Conservation (phyloP, 2,888 invertebrate species). For the Hybos culiciformis region DNA sequence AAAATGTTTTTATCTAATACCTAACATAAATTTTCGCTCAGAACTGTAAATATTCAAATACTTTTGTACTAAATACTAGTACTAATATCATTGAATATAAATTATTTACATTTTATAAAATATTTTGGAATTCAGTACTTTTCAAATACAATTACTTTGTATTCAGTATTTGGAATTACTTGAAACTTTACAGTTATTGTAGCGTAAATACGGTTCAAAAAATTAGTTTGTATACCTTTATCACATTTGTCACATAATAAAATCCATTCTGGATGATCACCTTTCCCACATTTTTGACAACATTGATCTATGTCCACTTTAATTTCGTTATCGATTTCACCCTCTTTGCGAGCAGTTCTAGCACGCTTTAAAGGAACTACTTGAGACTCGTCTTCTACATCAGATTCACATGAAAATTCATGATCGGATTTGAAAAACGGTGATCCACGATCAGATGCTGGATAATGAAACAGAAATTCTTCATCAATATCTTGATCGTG, state of each 20-base stretch:
- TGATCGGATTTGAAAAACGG: slow-evolving; percentile 69
- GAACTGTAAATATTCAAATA: too few relatives aligned
- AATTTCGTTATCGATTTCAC: slow-evolving; percentile 46
- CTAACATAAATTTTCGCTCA: too few relatives aligned
- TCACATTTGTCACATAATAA: slow-evolving; percentile 92
- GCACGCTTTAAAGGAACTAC: slow-evolving; percentile 64
- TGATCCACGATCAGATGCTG: slow-evolving; percentile 38
- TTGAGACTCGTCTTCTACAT: slow-evolving; percentile 51
- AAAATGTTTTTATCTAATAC: too few relatives aligned
- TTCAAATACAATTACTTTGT: too few relatives aligned
- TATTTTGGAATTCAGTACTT: too few relatives aligned
- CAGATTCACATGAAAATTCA: slow-evolving; percentile 86
- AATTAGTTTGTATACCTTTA: too few relatives aligned
- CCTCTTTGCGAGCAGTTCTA: slow-evolving; percentile 64
- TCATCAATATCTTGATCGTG: slow-evolving; percentile 37
- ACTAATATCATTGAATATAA: too few relatives aligned
- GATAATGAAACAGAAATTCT: slow-evolving; percentile 36
- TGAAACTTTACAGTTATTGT: too few relatives aligned
- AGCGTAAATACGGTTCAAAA: too few relatives aligned
- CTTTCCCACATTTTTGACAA: slow-evolving; percentile 81
- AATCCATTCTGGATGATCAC: slow-evolving; percentile 94
- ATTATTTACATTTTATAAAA: too few relatives aligned
- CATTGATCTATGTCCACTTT: slow-evolving; percentile 45
- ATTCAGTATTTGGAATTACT: too few relatives aligned
- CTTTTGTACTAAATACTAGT: too few relatives aligned